Evolutionary conservation across 2,888 invertebrate genomes (phyloP).

Genomic region (Cyclophora albipunctata): DNA sequence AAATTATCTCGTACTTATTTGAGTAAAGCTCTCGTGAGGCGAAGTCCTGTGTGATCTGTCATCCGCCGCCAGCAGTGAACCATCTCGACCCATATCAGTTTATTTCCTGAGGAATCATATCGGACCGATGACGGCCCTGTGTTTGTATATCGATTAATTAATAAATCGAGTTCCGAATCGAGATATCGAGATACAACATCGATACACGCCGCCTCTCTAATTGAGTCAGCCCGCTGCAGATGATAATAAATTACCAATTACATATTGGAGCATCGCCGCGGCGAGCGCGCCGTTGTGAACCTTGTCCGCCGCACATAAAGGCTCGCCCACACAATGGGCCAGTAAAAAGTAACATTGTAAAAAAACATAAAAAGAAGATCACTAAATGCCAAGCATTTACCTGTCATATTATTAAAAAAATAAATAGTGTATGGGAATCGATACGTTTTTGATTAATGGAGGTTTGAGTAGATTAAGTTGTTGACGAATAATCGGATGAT

Average conservation of each 20-base stretch:
- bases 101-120: conserved; percentile 29
- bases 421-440: conserved; percentile 60
- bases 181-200: conserved; percentile 57
- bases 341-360: conserved; percentile 18
- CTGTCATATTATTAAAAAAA: conserved; percentile 69
- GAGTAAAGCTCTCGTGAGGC: too few relatives aligned
- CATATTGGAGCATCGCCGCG: too few relatives aligned
- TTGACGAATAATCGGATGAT: conserved; percentile 46
- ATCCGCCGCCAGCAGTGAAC: too few relatives aligned
- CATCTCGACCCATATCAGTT: too few relatives aligned
- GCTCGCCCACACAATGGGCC: too few relatives aligned
- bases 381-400: conserved; percentile 72
- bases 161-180: conserved; percentile 68
- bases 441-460: conserved; percentile 68
- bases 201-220: conserved; percentile 70
- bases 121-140: conserved; percentile 64
- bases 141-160: conserved; percentile 76
- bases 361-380: conserved; percentile 43
- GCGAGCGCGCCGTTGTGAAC: too few relatives aligned
- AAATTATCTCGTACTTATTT: too few relatives aligned
- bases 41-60: too few relatives aligned
- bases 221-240: conserved; percentile 69
- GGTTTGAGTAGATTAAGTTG: conserved; percentile 60
- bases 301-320: too few relatives aligned
- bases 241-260: conserved; percentile 45